These are phyloP conservation scores for Lobophora halterata DNA, from an alignment of 2,888 invertebrate genomes.

Conservation along the genomic window DNA sequence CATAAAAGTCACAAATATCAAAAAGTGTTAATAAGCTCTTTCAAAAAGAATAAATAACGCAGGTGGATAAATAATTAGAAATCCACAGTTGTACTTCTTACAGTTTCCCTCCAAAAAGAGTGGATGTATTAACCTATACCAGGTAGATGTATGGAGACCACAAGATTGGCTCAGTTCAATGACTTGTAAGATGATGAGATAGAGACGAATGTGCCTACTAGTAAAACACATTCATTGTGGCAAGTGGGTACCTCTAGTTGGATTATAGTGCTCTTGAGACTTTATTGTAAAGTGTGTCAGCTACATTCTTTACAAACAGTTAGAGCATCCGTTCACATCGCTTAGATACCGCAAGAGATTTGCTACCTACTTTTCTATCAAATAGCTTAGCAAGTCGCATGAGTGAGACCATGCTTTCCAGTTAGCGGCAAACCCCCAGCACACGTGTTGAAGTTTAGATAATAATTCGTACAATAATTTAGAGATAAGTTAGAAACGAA, in stretches of 20 bases:
- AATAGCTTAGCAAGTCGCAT: conserved; percentile 8
- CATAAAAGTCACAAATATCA: too few species aligned
- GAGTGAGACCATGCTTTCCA: conserved; percentile 13
- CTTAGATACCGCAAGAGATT: conserved; percentile 34
- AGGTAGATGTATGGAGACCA: conserved; percentile 3
- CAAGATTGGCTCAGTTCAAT: conserved; percentile 11
- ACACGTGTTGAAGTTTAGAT: conserved; percentile 20
- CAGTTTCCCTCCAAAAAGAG: too few species aligned
- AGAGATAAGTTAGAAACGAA: too few species aligned
- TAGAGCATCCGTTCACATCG: conserved; percentile 41
- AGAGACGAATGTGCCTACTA: too few species aligned
- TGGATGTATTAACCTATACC: neutral
- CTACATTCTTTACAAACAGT: conserved; percentile 49
- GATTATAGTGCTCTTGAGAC: conserved; percentile 21
- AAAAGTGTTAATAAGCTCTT: too few species aligned
- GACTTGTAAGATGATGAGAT: conserved; percentile 10
- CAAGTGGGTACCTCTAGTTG: too few species aligned
- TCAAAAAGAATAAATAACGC: too few species aligned
- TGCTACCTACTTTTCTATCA: neutral
- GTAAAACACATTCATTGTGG: too few species aligned
- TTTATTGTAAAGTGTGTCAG: conserved; percentile 45
- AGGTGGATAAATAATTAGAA: too few species aligned
- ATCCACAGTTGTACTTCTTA: too few species aligned
- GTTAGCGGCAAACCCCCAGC: conserved; percentile 20
- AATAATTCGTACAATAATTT: too few species aligned